Evolutionary conservation across 2,113 vertebrate genomes (phyloP).

Genomic region (Chinchilla lanigera): DNA sequence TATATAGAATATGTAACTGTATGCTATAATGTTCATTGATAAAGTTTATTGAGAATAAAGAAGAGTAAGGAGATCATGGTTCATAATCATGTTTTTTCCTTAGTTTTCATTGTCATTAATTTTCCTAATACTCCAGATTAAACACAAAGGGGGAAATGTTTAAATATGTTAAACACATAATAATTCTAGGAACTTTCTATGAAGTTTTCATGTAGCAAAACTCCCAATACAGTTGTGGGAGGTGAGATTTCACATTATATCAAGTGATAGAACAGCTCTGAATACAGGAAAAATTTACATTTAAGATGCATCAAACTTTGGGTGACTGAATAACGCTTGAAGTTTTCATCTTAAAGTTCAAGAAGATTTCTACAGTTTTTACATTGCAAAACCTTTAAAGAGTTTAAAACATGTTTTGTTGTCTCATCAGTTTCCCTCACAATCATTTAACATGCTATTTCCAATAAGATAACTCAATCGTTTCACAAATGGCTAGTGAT

Average conservation of each 20-base stretch:
- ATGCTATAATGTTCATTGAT: neutral
- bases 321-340: neutral
- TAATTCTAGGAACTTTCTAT: constrained; percentile 24
- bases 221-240: constrained; percentile 45
- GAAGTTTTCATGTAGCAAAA: constrained; percentile 33
- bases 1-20: neutral
- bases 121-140: constrained; percentile 38
- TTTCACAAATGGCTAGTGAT: constrained; percentile 37
- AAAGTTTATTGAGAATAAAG: neutral
- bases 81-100: neutral
- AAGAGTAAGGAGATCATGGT: neutral
- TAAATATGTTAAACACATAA: constrained; percentile 62
- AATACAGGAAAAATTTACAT: constrained; percentile 29
- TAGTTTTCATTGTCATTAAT: neutral
- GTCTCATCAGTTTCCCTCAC: constrained; percentile 9
- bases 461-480: constrained; percentile 42
- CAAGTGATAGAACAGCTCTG: constrained; percentile 54
- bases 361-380: constrained; percentile 46
- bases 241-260: constrained; percentile 51
- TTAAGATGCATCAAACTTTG: constrained; percentile 16
- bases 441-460: constrained; percentile 58
- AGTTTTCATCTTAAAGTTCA: constrained; percentile 31
- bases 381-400: constrained; percentile 38
- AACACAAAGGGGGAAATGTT: constrained; percentile 21
- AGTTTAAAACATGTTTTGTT: constrained; percentile 46